These are phyloP conservation scores for Drosophila pallidifrons DNA, from an alignment of 1,140 invertebrate genomes.

Conservation along the genomic window DNA sequence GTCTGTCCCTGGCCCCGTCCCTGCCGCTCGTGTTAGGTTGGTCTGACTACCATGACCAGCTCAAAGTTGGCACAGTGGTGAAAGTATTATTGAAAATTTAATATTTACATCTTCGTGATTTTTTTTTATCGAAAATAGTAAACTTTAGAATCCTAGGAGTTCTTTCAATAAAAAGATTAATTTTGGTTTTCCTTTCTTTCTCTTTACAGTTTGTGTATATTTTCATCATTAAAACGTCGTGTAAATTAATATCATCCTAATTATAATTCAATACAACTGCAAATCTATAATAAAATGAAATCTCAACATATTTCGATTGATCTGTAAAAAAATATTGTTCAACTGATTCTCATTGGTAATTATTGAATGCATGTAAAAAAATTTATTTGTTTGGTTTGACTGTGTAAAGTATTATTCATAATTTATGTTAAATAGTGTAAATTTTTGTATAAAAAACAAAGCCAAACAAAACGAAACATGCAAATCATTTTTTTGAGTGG, in stretches of 20 bases:
- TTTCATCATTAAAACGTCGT: constrained; percentile 82
- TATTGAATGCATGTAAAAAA: constrained; percentile 46
- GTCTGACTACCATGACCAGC: constrained; percentile 74
- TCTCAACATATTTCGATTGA: constrained; percentile 62
- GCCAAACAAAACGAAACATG: constrained; percentile 55
- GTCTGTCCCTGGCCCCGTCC: constrained; percentile 24
- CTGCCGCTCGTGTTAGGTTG: constrained; percentile 55
- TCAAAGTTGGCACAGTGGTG: constrained; percentile 68
- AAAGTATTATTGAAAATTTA: not conserved
- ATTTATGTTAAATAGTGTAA: constrained; percentile 76
- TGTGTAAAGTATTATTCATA: constrained; percentile 81
- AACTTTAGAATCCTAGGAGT: too few species aligned
- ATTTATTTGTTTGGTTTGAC: constrained; percentile 59
- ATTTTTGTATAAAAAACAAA: constrained; percentile 73
- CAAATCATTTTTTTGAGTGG: constrained; percentile 53
- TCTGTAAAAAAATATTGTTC: constrained; percentile 62
- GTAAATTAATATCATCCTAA: constrained; percentile 80
- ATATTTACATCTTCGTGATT: not conserved
- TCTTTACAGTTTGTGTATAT: constrained; percentile 82
- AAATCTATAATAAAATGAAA: constrained; percentile 31
- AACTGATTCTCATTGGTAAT: constrained; percentile 71
- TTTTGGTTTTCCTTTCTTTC: constrained; percentile 37
- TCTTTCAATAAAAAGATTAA: not conserved
- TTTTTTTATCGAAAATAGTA: too few species aligned
- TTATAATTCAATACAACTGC: constrained; percentile 68